Evolutionary conservation across 2,797 vertebrate species (phyloP), one percentile per base, ranked within the genome.

Genomic region (Lithobates pipiens): DNA sequence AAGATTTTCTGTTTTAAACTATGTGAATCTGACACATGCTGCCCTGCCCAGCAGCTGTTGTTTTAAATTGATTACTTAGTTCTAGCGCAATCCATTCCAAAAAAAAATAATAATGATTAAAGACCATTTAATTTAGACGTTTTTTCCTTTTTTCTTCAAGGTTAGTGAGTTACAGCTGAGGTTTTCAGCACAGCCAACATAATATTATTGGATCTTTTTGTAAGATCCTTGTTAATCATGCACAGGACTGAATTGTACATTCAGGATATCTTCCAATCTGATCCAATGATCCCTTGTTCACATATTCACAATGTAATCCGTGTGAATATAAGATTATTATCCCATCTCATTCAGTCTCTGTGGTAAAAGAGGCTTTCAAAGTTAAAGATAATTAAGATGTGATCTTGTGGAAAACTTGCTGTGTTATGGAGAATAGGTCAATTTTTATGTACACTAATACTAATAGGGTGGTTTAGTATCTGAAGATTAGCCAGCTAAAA

Each of bases 21-120:
- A 65, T 77, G 34, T 54, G 10, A 34, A 36, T 57, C 57, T 29
- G 57, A 65, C 50, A 61, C 57, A 77, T 63, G 23, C 32, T 39
- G 76, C 76, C 76, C 21, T 63, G 76, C 76, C 76, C 76, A 77
- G 57, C 76, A 77, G 76, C 76, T 77, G 76, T 63, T 73, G n/a
- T 44, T 74, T 77, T 63, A 23, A 32, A 63, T 63, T 29, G 32
- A 36, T 61, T 57, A 65, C 57, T 74, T 25, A 74, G 65, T 25
- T 10, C 21, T 25, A 61, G 29, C 7, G 23, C 29, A 63, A 32
- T 21, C 46, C 29, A 76, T 32, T 3, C 50, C 36, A 44, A 21
- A 71, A 34, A 32, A 36, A 29, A 1, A 29, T n/a, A 8, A 39
- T 32, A 39, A 39, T 8, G n/a, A 61, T 23, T 61, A 61, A 61